Conservation (phyloP, 2,888 invertebrate genomes). For the Limnephilus auricula region DNA sequence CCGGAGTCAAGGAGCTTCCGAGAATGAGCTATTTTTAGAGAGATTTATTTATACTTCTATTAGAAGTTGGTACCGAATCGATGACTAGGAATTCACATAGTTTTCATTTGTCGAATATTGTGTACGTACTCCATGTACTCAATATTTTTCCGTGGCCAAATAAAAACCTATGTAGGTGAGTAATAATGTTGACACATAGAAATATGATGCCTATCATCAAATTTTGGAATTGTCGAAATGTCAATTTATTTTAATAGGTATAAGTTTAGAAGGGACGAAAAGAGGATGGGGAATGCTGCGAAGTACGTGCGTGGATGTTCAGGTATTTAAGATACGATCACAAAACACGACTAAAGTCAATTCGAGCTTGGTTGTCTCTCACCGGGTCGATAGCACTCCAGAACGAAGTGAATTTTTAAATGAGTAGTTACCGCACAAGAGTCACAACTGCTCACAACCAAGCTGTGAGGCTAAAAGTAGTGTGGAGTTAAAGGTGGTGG, state of each 20-base stretch:
- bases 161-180: not conserved
- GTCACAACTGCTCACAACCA: too few relatives aligned
- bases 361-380: not conserved
- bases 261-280: not conserved
- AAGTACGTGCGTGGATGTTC: not conserved
- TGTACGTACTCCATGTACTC: not conserved
- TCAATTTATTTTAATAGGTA: too few relatives aligned
- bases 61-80: not conserved
- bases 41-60: not conserved
- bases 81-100: not conserved
- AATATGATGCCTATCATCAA: not conserved
- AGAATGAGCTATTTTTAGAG: constrained; percentile 2
- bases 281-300: not conserved
- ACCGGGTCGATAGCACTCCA: not conserved
- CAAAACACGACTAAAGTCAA: not conserved
- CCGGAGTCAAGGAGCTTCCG: not conserved
- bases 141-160: not conserved
- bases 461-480: too few relatives aligned
- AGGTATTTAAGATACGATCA: not conserved
- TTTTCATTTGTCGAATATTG: not conserved
- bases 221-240: too few relatives aligned
- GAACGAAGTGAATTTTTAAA: too few relatives aligned
- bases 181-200: not conserved
- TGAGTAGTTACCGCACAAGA: too few relatives aligned
- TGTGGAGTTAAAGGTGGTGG: too few relatives aligned